Percentiles rank a stretch among this genome's conserved stretches.
phyloP scores from a whole-genome alignment of 2,888 invertebrate species.

The Agrochola circellaris region DNA sequence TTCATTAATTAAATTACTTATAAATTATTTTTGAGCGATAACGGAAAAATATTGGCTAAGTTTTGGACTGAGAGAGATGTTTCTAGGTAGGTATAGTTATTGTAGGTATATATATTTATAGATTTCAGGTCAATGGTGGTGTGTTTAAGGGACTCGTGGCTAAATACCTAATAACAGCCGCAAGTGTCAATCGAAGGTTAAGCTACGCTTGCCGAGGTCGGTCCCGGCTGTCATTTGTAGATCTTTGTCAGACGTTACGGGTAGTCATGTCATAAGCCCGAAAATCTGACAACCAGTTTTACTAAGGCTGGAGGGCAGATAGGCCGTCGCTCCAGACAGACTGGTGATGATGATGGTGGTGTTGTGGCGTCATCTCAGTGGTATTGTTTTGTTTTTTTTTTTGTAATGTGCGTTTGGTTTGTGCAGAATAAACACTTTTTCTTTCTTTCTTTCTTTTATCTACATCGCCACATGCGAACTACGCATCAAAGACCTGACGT shows the following conservation, averaged over 20 bases:
- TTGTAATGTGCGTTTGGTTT: too few relatives aligned
- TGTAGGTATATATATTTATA: background rate
- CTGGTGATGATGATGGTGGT: too few relatives aligned
- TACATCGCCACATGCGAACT: too few relatives aligned
- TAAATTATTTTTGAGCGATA: slow-evolving; percentile 73
- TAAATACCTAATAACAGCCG: background rate
- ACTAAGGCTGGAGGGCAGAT: background rate
- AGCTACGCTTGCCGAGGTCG: background rate
- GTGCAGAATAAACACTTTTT: too few relatives aligned
- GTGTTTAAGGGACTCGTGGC: background rate
- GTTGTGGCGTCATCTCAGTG: too few relatives aligned
- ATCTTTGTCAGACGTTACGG: background rate
- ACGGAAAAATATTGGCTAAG: slow-evolving; percentile 69
- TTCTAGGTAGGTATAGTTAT: background rate
- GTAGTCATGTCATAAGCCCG: background rate
- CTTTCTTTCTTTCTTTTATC: too few relatives aligned
- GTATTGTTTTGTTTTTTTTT: too few relatives aligned
- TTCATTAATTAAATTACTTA: slow-evolving; percentile 77
- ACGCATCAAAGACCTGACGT: too few relatives aligned
- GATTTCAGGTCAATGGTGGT: background rate
- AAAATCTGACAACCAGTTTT: background rate
- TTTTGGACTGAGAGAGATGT: slow-evolving; percentile 42
- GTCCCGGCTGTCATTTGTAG: too few relatives aligned
- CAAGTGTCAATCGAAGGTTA: background rate
- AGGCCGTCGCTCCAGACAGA: background rate